Evolutionary conservation across 2,888 invertebrate species (phyloP).

Genomic region (Seladonia tumulorum): DNA sequence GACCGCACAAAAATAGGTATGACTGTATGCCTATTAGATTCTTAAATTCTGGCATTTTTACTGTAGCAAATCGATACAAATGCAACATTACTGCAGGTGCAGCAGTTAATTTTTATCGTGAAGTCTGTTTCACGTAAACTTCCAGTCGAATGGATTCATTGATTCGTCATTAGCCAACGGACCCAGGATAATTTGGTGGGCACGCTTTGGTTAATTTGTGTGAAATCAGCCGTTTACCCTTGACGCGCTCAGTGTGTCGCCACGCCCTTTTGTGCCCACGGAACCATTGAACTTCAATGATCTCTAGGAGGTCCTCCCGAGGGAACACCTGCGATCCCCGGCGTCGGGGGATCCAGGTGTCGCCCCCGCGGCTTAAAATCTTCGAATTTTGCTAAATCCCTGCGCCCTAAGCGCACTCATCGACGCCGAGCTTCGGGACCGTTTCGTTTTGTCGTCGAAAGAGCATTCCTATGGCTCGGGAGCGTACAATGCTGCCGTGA

Average conservation of each 20-base stretch:
- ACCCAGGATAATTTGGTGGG: slow-evolving; percentile 26
- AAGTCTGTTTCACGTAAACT: not conserved
- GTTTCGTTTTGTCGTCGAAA: slow-evolving; percentile 38
- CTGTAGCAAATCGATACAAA: not conserved
- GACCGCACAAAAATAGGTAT: too few relatives aligned
- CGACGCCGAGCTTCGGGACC: slow-evolving; percentile 33
- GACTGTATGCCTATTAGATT: too few relatives aligned
- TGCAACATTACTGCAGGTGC: not conserved
- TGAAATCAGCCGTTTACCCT: slow-evolving; percentile 77
- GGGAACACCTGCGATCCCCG: slow-evolving; percentile 69
- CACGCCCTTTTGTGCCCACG: slow-evolving; percentile 75
- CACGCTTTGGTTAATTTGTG: slow-evolving; percentile 78
- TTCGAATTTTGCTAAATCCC: slow-evolving; percentile 50
- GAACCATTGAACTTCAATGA: slow-evolving; percentile 66
- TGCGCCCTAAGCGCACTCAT: slow-evolving; percentile 37
- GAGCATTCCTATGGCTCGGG: slow-evolving; percentile 33
- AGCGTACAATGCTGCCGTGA: slow-evolving; percentile 41
- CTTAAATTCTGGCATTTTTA: too few relatives aligned
- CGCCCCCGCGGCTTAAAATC: slow-evolving; percentile 44
- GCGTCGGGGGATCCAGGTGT: slow-evolving; percentile 69
- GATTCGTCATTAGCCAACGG: slow-evolving; percentile 29
- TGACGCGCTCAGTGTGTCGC: slow-evolving; percentile 72
- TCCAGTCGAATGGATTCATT: not conserved
- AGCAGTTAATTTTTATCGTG: not conserved
- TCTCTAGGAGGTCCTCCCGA: slow-evolving; percentile 61